Evolutionary conservation across 2,888 invertebrate species (phyloP).

Genomic region (Brachycybe producta): DNA sequence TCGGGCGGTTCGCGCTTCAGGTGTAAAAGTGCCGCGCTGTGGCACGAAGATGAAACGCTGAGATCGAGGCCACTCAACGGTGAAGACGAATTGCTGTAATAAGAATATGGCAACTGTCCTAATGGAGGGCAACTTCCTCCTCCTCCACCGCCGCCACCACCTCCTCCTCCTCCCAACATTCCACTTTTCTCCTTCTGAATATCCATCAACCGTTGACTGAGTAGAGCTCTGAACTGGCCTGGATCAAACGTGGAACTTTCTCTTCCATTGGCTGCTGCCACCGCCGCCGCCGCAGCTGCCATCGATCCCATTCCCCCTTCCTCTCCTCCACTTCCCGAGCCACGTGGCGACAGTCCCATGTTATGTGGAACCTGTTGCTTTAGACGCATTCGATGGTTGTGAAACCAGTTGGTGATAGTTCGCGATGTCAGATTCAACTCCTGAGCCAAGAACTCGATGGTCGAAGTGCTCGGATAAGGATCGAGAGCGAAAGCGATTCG

Average conservation of each 20-base stretch:
- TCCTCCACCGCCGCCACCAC: slow-evolving; percentile 48
- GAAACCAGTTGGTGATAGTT: slow-evolving; percentile 99
- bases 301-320: slow-evolving; percentile 26
- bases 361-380: slow-evolving; percentile 53
- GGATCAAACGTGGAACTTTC: slow-evolving; percentile 54
- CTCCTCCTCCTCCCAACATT: too few relatives aligned
- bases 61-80: slow-evolving; percentile 74
- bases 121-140: slow-evolving; percentile 19
- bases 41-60: slow-evolving; percentile 51
- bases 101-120: slow-evolving; percentile 40
- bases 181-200: slow-evolving; percentile 60
- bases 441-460: slow-evolving; percentile 85
- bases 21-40: background rate
- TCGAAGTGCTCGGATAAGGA: slow-evolving; percentile 91
- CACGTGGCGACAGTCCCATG: slow-evolving; percentile 37
- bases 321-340: slow-evolving; percentile 27
- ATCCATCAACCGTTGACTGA: slow-evolving; percentile 77
- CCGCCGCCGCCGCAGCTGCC: slow-evolving; percentile 45
- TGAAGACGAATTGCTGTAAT: slow-evolving; percentile 19
- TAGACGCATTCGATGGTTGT: slow-evolving; percentile 96
- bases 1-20: slow-evolving; percentile 10
- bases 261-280: slow-evolving; percentile 22
- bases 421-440: slow-evolving; percentile 83
- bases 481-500: slow-evolving; percentile 87
- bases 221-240: slow-evolving; percentile 72